Conservation (phyloP, 2,113 vertebrate species). For the Paramisgurnus dabryanus region DNA sequence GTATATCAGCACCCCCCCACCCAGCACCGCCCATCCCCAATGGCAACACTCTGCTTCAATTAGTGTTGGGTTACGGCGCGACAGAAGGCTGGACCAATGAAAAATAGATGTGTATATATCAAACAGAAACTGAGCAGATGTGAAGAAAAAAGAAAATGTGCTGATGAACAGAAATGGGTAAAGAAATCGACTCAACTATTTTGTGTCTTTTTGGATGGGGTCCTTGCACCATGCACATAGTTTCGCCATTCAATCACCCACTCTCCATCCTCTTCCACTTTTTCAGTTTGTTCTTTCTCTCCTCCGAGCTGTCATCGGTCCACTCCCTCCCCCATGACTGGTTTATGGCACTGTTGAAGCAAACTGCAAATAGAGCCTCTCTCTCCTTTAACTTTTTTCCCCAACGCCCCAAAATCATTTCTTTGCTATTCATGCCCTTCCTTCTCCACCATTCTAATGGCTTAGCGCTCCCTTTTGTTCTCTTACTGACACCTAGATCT, state of each 20-base stretch:
- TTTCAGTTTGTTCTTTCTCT: conserved; percentile 34
- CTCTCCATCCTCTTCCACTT: conserved; percentile 25
- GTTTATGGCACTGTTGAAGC: conserved; percentile 41
- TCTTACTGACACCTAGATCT: conserved; percentile 47
- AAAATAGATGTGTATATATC: conserved; percentile 30
- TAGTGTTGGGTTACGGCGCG: conserved; percentile 60
- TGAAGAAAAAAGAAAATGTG: conserved; percentile 2
- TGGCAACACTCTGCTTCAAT: conserved; percentile 57
- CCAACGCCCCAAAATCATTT: background rate
- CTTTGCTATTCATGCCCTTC: conserved; percentile 46
- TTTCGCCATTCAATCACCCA: conserved; percentile 22
- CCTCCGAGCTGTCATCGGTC: conserved; percentile 21
- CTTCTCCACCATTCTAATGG: conserved; percentile 33
- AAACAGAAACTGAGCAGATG: conserved; percentile 27
- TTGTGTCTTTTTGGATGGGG: conserved; percentile 9
- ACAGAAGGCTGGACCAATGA: conserved; percentile 17
- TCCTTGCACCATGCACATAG: background rate
- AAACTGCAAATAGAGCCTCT: conserved; percentile 41
- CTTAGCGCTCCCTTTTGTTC: conserved; percentile 50
- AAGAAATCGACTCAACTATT: conserved; percentile 23
- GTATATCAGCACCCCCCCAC: conserved; percentile 56
- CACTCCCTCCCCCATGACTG: conserved; percentile 29
- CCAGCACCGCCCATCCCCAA: conserved; percentile 45
- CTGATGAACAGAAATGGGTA: background rate
- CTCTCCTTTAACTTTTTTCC: background rate